Evolutionary conservation across 2,113 vertebrate species (phyloP).

Genomic region (Fregata magnificens): DNA sequence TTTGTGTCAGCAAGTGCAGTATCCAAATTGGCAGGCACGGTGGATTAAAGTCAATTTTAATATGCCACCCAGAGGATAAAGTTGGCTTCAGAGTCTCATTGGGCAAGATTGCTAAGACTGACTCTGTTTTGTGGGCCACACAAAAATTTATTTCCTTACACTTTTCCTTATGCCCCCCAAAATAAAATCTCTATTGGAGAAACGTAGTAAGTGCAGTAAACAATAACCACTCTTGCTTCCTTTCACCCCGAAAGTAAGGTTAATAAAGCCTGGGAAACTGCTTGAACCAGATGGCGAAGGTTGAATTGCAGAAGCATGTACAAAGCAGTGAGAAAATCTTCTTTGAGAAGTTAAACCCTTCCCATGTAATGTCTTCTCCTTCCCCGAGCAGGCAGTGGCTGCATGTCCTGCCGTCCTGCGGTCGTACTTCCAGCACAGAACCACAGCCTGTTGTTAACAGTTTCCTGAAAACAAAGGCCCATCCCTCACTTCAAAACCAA

Average conservation of each 20-base stretch:
- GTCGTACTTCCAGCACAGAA: background rate
- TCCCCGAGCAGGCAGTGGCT: background rate
- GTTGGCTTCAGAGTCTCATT: background rate
- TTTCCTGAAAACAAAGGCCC: background rate
- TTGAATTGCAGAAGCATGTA: background rate
- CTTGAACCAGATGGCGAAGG: background rate
- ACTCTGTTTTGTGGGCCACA: background rate
- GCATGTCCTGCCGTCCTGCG: background rate
- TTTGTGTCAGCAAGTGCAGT: background rate
- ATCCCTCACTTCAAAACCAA: background rate
- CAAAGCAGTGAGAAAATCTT: background rate
- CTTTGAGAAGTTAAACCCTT: slow-evolving; percentile 11
- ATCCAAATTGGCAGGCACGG: background rate
- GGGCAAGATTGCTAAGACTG: background rate
- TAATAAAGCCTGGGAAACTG: slow-evolving; percentile 23
- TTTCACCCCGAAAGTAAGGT: background rate
- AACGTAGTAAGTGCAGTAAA: background rate
- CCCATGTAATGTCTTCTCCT: background rate
- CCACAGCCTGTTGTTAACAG: background rate
- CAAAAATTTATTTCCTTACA: background rate
- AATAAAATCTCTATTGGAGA: background rate
- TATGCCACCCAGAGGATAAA: background rate
- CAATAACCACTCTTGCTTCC: background rate
- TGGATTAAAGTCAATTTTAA: background rate
- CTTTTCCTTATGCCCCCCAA: background rate